Evolutionary conservation across 2,888 invertebrate genomes (phyloP), one percentile per base, ranked within the genome.

Genomic region (Actias luna): DNA sequence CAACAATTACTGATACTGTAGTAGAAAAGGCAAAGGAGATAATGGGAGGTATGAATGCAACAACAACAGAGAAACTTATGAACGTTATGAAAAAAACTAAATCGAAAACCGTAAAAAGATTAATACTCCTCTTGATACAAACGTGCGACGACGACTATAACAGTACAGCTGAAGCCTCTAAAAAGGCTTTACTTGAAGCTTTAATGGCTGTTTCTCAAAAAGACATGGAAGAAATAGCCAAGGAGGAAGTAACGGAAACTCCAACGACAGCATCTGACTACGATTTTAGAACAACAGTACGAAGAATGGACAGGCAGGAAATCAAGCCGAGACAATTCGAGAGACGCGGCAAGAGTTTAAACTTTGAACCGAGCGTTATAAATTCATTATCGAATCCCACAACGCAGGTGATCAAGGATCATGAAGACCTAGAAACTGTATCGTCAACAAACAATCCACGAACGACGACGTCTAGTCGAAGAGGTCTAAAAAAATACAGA

Each of bases 81-180:
- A 94, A 94, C 66, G 96, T 96, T 46, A 97, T 97, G 97, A 95
- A 96, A 76, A 96, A 96, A 79, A 97, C 97, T 0, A 94, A 94
- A 70, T 96, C 97, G 70, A 95, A 95, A 63, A 95, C 96, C 0
- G 96, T 96, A 0, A 93, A 95, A 60, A 93, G 96, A 68, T 87
- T 97, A 35, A 95, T 97, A 64, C 86, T 97, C 35, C 83, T 97
- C 31, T 86, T 97, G 65, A 96, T 97, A 25, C 96, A 96, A 74
- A 96, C 96, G 64, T 97, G 96, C 77, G 95, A 95, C 72, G 95
- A 95, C 60, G 94, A 95, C 74, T 95, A 94, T 74, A 95, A 95
- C 73, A 94, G 94, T 62, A 96, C 95, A 0, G 93, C 95, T 67
- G 95, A 96, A 72, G 94, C 95, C 63, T 95, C 96, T 5, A 94